These are phyloP conservation scores for Dysidea cf. avara DNA, from an alignment of 37 sponge, comb jelly and placozoan species.

Conservation along the genomic window DNA sequence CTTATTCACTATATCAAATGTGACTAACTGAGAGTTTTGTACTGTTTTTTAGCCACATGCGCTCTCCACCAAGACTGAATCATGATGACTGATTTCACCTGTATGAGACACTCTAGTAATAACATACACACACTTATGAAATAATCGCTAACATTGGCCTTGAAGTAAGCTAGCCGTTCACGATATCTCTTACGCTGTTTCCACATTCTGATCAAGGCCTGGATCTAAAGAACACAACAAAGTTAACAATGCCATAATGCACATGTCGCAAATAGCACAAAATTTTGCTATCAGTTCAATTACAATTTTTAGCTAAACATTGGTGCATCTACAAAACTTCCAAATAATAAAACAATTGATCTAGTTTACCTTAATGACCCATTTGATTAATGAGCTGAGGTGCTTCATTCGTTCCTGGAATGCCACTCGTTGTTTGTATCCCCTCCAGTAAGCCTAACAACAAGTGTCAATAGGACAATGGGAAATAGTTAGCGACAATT, in stretches of 20 bases:
- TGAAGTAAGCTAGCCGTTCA: slow-evolving; percentile 54
- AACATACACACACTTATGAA: background rate
- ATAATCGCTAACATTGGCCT: slow-evolving; percentile 48
- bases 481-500: too few relatives aligned
- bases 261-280: background rate
- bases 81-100: slow-evolving; percentile 70
- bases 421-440: slow-evolving; percentile 59
- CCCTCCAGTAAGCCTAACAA: slow-evolving; percentile 71
- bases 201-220: slow-evolving; percentile 71
- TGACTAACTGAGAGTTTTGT: slow-evolving; percentile 26
- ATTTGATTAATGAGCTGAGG: slow-evolving; percentile 30
- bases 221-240: slow-evolving; percentile 38
- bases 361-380: too few relatives aligned
- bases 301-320: too few relatives aligned
- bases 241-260: background rate
- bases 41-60: slow-evolving; percentile 85
- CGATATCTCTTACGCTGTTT: slow-evolving; percentile 36
- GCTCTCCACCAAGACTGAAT: slow-evolving; percentile 91
- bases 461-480: too few relatives aligned
- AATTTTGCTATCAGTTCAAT: too few relatives aligned
- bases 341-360: too few relatives aligned
- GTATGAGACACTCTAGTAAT: background rate
- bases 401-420: slow-evolving; percentile 74
- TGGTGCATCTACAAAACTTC: too few relatives aligned
- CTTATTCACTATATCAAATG: too few relatives aligned